Evolutionary conservation across 2,888 invertebrate species (phyloP), one percentile per base, ranked within the genome.

Genomic region (Drosophila peninsularis): DNA sequence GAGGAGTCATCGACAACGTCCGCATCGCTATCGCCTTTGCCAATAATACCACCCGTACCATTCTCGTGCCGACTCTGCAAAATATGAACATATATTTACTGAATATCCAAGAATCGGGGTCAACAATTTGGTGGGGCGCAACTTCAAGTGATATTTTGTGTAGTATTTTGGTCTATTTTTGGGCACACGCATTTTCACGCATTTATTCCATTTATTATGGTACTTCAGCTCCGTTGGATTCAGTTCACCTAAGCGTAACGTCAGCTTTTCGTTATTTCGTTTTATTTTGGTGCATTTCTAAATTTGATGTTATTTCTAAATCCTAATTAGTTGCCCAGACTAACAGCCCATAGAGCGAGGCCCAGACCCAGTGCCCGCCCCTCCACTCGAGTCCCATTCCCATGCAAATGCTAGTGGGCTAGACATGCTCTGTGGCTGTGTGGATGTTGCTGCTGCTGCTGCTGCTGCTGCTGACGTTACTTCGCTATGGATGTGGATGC

Each of bases 301-400:
- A 90, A 76, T 88, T 81, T 90, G 88, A 84, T 57, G 72, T 81
- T 81, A 70, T 88, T 89, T 88, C 79, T 82, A 89, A 89, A 89
- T 87, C 75, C 89, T 87, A 88, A 88, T 88, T 88, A 88, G 84
- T 79, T 82, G 71, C 72, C 68, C 67, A 85, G 82, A 78, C 62
- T 70, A 45, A 36, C 65, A 65, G 70, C 36, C 70, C 60, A 62
- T 52, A 55, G 62, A 68, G 55, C 37, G 42, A 54, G 41, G 37
- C 53, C 32, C 45, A 62, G 47, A 39, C 42, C 49, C 24, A 39
- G 36, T 55, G 34, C 27, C 17, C 45, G 42, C 34, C 34, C 21
- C 50, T 24, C 52, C n/a, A 24, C 9, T 6, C 52, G n/a, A 36
- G 6, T 6, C 52, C 36, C 52, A 37, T 54, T 19, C 30, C 47